Evolutionary conservation across 2,113 vertebrate genomes (phyloP), one percentile per base, ranked within the genome.

Genomic region (Trogon surrucura): DNA sequence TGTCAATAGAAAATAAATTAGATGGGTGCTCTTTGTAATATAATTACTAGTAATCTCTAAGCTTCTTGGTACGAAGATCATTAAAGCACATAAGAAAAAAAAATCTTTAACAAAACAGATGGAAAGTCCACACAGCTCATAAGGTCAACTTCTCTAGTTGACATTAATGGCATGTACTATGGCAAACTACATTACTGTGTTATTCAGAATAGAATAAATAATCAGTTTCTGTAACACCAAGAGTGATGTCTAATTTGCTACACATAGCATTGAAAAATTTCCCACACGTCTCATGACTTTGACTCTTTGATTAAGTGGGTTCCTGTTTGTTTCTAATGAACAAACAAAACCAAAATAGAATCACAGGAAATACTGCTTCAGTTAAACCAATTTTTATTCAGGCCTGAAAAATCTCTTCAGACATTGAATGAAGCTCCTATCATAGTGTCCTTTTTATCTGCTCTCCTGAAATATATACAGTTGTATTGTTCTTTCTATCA

Each of bases 401-500:
- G 11, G 16, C 29, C 77, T 93, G 66, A 93, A 96, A 95, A 95
- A 90, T 80, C 5, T 86, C 29, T 56, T 84, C 44, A 87, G 51
- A 62, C 34, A 70, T 16, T 71, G 51, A 54, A 62, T 69, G 23
- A 32, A 71, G 32, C 16, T 48, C 54, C 57, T 58, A 16, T 71
- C 10, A 51, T 16, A 48, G 75, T 85, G 65, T 66, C 72, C 8
- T 83, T 85, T 72, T 41, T 29, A 21, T 62, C 66, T 91, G 32
- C 23, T 61, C 50, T 82, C 51, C 61, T 89, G 71, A 75, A 92
- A 66, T 51, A 5, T 15, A 32, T 30, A 50, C 48, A 21, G 10
- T 45, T 91, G 94, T 83, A 27, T 80, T 62, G 79, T 88, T 66
- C 66, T 78, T 97, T 90, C 61, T 87, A 65, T 56, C 60, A 51